These are phyloP conservation scores for Ypsolopha scabrella DNA, from an alignment of 2,888 invertebrate genomes.

Conservation along the genomic window DNA sequence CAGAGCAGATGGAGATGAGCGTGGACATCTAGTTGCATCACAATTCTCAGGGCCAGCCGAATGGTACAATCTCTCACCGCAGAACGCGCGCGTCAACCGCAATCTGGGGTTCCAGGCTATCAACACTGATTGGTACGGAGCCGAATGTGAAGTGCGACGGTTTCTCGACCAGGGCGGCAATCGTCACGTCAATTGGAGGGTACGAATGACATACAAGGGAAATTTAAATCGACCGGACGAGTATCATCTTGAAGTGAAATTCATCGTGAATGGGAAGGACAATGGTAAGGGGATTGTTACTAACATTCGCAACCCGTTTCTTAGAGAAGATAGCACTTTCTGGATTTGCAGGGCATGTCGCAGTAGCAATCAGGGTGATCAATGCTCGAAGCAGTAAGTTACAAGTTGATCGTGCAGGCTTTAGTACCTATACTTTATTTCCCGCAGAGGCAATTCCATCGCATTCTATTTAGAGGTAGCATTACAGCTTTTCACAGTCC, in stretches of 20 bases:
- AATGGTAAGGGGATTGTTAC: neutral
- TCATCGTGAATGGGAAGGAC: neutral
- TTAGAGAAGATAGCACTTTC: slow-evolving; percentile 6
- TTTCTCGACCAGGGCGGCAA: slow-evolving; percentile 8
- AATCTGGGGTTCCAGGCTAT: slow-evolving; percentile 7
- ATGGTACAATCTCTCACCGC: slow-evolving; percentile 10
- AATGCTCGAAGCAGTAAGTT: slow-evolving; percentile 12
- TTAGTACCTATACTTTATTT: too few relatives aligned
- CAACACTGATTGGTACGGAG: slow-evolving; percentile 8
- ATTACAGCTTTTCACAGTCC: too few relatives aligned
- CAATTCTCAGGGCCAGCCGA: slow-evolving; percentile 10
- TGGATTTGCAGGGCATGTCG: slow-evolving; percentile 7
- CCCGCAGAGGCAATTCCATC: too few relatives aligned
- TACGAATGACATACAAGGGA: slow-evolving; percentile 5
- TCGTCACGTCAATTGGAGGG: slow-evolving; percentile 4
- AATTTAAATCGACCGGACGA: slow-evolving; percentile 8
- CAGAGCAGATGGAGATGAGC: slow-evolving; percentile 7
- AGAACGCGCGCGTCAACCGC: slow-evolving; percentile 9
- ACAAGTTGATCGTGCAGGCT: neutral
- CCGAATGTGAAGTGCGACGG: slow-evolving; percentile 7
- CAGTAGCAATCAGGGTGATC: neutral
- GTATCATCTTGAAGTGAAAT: slow-evolving; percentile 3
- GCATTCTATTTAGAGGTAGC: too few relatives aligned
- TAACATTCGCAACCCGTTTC: slow-evolving; percentile 6
- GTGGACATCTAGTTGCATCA: slow-evolving; percentile 8